Evolutionary conservation across 1,140 invertebrate genomes (phyloP), one percentile per base, ranked within the genome.

Genomic region (Polyergus mexicanus): DNA sequence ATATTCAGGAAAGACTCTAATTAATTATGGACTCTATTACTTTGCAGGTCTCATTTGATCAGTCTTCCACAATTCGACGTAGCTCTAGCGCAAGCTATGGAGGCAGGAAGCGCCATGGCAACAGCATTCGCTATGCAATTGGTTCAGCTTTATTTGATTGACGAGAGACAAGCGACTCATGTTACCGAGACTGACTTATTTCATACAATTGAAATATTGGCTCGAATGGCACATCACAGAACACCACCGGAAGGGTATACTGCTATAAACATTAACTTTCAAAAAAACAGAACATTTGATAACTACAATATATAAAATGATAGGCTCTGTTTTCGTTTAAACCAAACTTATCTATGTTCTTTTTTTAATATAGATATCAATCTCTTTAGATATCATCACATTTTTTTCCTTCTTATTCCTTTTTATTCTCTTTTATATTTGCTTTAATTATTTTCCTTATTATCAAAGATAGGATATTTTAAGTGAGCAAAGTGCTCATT

Each of bases 121-220:
- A 97, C 98, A 2, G 96, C 96, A 0, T 99, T 99, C 93, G 98
- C 98, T 3, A 99, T 98, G 96, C 98, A 99, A 91, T 95, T 99
- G 16, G 96, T 99, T 0, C 98, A 99, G 93, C 95, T 98, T 68
- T 98, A 98, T 91, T 95, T 99, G 11, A 96, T 99, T 62, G 98
- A 99, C 89, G 98, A 99, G 90, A 96, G 98, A 83, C 96, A 97
- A 81, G 97, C 97, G 75, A 96, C 96, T 54, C 96, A 97, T 85
- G 96, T 98, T 11, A 97, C 96, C 13, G 98, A 99, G 94, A 97
- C 96, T 72, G 98, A 99, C 92, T 95, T 99, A 35, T 97, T 96
- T 91, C 97, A 98, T 89, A 98, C 98, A 0, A 97, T 99, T 54
- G 98, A 99, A 87, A 96, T 97, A 72, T 95, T 99, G 5, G 96